A percentile compares a stretch with the other conserved stretches of the same genome.
These are phyloP conservation scores for Oxyteleia sp. DNA, from an alignment of 2,888 invertebrate species.

Conservation along the genomic window DNA sequence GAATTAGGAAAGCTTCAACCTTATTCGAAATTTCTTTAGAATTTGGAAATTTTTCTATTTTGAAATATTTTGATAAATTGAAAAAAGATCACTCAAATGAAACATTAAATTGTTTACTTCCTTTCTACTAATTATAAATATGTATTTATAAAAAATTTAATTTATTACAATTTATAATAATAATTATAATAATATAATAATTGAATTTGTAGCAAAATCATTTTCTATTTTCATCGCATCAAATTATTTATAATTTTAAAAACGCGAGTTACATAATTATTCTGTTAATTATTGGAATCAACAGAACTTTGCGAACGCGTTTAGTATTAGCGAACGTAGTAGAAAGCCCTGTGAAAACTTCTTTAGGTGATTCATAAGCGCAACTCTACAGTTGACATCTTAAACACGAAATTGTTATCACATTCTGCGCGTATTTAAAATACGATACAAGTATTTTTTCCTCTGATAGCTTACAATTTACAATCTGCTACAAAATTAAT, in stretches of 20 bases:
- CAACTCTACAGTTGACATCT: constrained; percentile 19
- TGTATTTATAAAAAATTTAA: too few relatives aligned
- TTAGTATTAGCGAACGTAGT: constrained; percentile 27
- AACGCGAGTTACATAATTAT: constrained; percentile 6
- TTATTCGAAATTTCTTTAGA: too few relatives aligned
- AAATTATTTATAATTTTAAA: background rate
- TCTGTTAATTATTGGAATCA: constrained; percentile 42
- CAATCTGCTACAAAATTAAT: background rate
- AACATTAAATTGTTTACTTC: too few relatives aligned
- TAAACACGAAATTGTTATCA: constrained; percentile 34
- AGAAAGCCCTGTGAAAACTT: constrained; percentile 53
- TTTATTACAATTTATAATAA: too few relatives aligned
- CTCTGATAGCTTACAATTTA: background rate
- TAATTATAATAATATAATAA: too few relatives aligned
- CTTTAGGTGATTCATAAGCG: constrained; percentile 34
- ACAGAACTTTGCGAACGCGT: constrained; percentile 48
- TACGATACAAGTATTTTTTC: background rate
- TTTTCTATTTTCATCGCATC: too few relatives aligned
- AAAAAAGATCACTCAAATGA: too few relatives aligned
- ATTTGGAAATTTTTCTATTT: too few relatives aligned
- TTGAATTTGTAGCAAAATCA: too few relatives aligned
- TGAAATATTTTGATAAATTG: too few relatives aligned
- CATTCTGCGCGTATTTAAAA: constrained; percentile 5
- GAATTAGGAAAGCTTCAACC: too few relatives aligned
- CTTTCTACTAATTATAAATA: too few relatives aligned